A percentile compares a stretch with the other conserved stretches of the same genome.
Evolutionary conservation across 2,888 invertebrate genomes (phyloP).

Genomic region (Dexiosoma caninum): DNA sequence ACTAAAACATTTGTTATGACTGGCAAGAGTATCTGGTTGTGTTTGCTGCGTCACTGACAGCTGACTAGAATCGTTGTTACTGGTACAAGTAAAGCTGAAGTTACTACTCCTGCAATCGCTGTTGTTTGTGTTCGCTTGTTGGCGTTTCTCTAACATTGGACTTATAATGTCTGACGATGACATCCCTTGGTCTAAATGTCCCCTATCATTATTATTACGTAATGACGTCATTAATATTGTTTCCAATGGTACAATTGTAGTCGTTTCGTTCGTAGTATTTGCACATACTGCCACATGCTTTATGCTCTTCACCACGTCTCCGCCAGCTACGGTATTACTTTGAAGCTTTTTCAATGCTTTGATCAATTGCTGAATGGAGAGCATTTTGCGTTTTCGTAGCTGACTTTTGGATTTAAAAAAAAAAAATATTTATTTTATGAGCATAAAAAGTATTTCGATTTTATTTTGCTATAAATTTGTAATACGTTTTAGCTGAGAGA

Average conservation of each 20-base stretch:
- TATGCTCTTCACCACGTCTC: slow-evolving; percentile 68
- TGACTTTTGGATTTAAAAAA: neutral
- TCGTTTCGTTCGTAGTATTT: slow-evolving; percentile 31
- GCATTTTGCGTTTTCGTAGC: slow-evolving; percentile 65
- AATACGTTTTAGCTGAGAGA: slow-evolving; percentile 7
- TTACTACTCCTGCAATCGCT: neutral
- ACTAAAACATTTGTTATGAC: slow-evolving; percentile 68
- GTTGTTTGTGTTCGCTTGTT: slow-evolving; percentile 35
- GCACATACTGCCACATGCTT: slow-evolving; percentile 63
- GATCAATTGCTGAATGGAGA: slow-evolving; percentile 73
- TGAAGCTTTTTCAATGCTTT: slow-evolving; percentile 69
- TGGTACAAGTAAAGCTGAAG: slow-evolving; percentile 19
- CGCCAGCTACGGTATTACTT: slow-evolving; percentile 56
- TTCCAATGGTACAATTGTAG: slow-evolving; percentile 57
- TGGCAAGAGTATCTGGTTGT: slow-evolving; percentile 62
- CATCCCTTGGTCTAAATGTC: slow-evolving; percentile 32
- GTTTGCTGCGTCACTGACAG: slow-evolving; percentile 51
- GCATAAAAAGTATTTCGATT: neutral
- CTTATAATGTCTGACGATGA: slow-evolving; percentile 33
- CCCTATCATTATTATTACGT: slow-evolving; percentile 44
- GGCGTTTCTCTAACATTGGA: slow-evolving; percentile 57
- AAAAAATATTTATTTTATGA: slow-evolving; percentile 6
- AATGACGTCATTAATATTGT: slow-evolving; percentile 65
- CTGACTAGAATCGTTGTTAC: slow-evolving; percentile 68
- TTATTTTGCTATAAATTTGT: neutral